Evolutionary conservation across 2,113 vertebrate genomes (phyloP).

Genomic region (Ochotona princeps): DNA sequence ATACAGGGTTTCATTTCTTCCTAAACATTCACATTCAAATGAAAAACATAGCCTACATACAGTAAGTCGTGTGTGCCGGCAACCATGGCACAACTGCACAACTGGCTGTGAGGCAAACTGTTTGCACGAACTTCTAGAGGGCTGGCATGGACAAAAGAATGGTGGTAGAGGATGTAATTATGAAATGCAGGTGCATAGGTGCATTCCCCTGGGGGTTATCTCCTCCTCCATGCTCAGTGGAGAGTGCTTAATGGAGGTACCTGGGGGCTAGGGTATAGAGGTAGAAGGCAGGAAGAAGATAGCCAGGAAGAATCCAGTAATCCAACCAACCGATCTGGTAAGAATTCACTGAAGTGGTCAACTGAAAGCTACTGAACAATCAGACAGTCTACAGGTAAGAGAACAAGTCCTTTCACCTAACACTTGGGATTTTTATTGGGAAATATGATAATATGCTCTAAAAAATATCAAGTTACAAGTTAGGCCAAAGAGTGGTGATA

Average conservation of each 20-base stretch:
- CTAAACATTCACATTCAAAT: neutral
- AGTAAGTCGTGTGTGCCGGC: neutral
- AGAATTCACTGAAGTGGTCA: neutral
- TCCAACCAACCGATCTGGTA: neutral
- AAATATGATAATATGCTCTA: neutral
- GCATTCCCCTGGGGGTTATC: too few species aligned
- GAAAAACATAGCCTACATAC: slow-evolving; percentile 17
- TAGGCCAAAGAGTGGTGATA: neutral
- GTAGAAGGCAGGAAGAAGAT: neutral
- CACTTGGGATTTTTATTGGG: neutral
- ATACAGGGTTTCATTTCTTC: neutral
- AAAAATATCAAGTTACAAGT: neutral
- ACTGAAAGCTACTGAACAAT: neutral
- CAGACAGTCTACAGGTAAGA: neutral
- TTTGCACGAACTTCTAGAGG: neutral
- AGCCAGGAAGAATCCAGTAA: neutral
- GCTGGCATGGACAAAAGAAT: neutral
- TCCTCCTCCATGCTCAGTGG: neutral
- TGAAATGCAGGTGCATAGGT: neutral
- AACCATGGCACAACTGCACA: neutral
- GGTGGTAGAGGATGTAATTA: neutral
- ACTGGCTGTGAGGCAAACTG: neutral
- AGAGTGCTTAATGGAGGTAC: neutral
- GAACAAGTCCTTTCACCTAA: neutral
- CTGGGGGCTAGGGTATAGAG: neutral